Evolutionary conservation across 2,113 vertebrate species (phyloP), one percentile per base, ranked within the genome.

Genomic region (Pluvianellus socialis): DNA sequence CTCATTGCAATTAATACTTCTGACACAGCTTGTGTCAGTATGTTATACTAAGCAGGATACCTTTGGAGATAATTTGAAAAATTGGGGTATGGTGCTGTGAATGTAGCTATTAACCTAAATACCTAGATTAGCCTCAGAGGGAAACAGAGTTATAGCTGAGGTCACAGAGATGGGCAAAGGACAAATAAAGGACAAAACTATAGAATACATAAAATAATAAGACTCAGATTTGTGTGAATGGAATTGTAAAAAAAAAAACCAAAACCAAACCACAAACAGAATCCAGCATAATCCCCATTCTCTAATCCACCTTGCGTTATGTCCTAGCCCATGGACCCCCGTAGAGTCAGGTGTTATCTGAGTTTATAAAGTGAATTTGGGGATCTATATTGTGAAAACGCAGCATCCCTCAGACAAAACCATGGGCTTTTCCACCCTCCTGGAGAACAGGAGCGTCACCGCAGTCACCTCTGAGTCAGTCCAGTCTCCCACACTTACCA

Each of bases 401-500:
- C 40, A 70, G 47, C 61, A 35, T 44, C 14, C 38, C 38, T 86
- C 21, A 63, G 52, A 66, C 28, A 70, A 76, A 92, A 35, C 8
- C 67, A 38, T 0, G 8, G 44, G 33, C 17, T 79, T 79, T 86
- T 80, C 12, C 30, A 76, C 24, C 3, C 20, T 79, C 20, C 27
- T 24, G 50, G 28, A 53, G 79, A 79, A 56, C 8, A 30, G 50
- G 14, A 67, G 17, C 52, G 40, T 86, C 80, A 40, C 12, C 55
- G 38, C 14, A 53, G 50, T 6, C 56, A 35, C 40, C 38, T 67
- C 55, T 3, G 24, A 59, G 55, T n/a, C 22, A 18, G 50, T 5
- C 3, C 22, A 18, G 55, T 5, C 3, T 81, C 50, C 35, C 56
- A 40, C 82, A 94, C 99, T 98, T 97, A 99, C 99, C 99, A 75